Evolutionary conservation across 2,888 invertebrate species (phyloP).

Genomic region (Andrena camellia): DNA sequence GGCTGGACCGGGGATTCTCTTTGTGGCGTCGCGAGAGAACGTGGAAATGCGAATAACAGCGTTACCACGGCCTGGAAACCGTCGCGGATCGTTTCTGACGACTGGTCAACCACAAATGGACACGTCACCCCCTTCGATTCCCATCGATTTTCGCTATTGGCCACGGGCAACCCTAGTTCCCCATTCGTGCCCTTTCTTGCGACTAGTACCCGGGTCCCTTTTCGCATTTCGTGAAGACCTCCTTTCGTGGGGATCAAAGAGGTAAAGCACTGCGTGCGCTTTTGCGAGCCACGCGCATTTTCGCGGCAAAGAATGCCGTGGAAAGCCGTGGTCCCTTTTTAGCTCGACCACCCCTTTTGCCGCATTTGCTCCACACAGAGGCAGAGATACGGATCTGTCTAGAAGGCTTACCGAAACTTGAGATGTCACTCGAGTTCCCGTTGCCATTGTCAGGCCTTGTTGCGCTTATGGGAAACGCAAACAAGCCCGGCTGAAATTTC

Average conservation of each 20-base stretch:
- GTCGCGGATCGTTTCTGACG: slow-evolving; percentile 67
- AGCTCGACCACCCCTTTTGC: slow-evolving; percentile 56
- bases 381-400: slow-evolving; percentile 67
- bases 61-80: slow-evolving; percentile 51
- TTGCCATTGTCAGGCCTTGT: slow-evolving; percentile 52
- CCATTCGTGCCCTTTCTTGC: slow-evolving; percentile 73
- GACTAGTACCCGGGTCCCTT: slow-evolving; percentile 71
- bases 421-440: slow-evolving; percentile 56
- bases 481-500: slow-evolving; percentile 59
- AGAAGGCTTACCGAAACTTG: slow-evolving; percentile 59
- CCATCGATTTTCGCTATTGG: slow-evolving; percentile 78
- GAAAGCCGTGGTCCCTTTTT: slow-evolving; percentile 60
- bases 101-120: slow-evolving; percentile 85
- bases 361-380: slow-evolving; percentile 46
- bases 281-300: slow-evolving; percentile 76
- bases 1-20: slow-evolving; percentile 3
- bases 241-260: slow-evolving; percentile 78
- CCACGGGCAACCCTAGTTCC: slow-evolving; percentile 52
- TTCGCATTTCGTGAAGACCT: slow-evolving; percentile 75
- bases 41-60: slow-evolving; percentile 51
- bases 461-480: slow-evolving; percentile 66
- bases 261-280: slow-evolving; percentile 76
- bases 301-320: slow-evolving; percentile 59
- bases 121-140: slow-evolving; percentile 84
- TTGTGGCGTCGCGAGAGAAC: slow-evolving; percentile 58